Evolutionary conservation across 2,888 invertebrate species (phyloP).

Genomic region (Nemapogon koenigi): DNA sequence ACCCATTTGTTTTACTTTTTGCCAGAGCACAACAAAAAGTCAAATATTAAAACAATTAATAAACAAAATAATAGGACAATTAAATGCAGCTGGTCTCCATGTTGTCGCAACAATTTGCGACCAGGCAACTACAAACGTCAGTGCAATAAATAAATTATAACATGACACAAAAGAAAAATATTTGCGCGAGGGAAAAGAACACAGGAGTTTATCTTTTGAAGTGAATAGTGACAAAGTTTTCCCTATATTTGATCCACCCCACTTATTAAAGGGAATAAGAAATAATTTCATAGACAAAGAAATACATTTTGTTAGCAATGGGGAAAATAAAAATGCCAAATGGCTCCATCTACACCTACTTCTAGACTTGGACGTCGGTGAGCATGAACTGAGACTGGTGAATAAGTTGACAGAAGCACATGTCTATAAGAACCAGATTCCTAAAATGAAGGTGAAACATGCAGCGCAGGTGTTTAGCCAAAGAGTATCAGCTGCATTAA

Average conservation of each 20-base stretch:
- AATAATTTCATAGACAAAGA: slow-evolving; percentile 15
- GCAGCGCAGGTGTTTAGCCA: slow-evolving; percentile 22
- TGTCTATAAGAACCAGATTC: slow-evolving; percentile 1
- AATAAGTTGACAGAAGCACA: slow-evolving; percentile 15
- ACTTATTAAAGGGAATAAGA: slow-evolving; percentile 15
- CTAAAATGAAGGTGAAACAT: slow-evolving; percentile 19
- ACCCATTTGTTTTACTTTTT: slow-evolving; percentile 7
- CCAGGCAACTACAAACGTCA: no score
- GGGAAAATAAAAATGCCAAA: slow-evolving; percentile 17
- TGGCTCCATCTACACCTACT: slow-evolving; percentile 20
- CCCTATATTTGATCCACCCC: slow-evolving; percentile 16
- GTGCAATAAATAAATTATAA: no score
- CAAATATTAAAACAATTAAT: slow-evolving; percentile 1
- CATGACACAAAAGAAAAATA: no score
- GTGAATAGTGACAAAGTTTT: slow-evolving; percentile 12
- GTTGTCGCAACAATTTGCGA: no score
- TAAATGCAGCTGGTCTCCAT: no score
- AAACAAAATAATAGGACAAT: background rate
- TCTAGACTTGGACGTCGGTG: slow-evolving; percentile 14
- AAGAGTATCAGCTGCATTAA: slow-evolving; percentile 15
- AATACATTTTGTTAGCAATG: slow-evolving; percentile 11
- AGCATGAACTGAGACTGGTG: slow-evolving; percentile 14
- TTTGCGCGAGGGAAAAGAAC: no score
- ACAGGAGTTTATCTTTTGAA: slow-evolving; percentile 6
- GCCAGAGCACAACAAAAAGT: slow-evolving; percentile 8